Percentiles rank a stretch among this genome's conserved stretches.
Evolutionary conservation across 2,113 vertebrate genomes (phyloP).

Genomic region (Pelodiscus sinensis): DNA sequence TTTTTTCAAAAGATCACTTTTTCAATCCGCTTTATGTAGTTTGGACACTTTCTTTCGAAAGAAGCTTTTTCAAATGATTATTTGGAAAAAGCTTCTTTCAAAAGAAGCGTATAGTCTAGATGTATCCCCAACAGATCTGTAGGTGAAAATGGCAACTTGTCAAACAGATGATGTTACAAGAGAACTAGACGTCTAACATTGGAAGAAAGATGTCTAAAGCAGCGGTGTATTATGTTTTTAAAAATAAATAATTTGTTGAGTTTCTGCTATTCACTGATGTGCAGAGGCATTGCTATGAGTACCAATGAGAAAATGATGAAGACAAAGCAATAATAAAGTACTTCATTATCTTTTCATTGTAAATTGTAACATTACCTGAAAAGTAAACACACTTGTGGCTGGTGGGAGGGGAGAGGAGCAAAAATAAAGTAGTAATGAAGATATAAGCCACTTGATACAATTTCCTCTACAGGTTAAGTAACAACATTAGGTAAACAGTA

Average conservation of each 20-base stretch:
- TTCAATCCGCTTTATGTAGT: too few species aligned
- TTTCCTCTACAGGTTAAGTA: not conserved
- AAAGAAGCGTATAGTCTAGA: too few species aligned
- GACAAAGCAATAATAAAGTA: not conserved
- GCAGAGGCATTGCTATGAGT: not conserved
- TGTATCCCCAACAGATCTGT: not conserved
- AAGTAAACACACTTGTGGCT: not conserved
- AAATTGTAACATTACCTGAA: not conserved
- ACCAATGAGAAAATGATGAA: not conserved
- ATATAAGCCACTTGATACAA: not conserved
- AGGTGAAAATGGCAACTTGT: not conserved
- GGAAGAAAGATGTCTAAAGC: not conserved
- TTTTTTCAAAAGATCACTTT: too few species aligned
- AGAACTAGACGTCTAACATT: not conserved
- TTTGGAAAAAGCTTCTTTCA: too few species aligned
- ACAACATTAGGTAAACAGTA: not conserved
- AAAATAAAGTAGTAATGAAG: not conserved
- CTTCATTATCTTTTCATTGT: not conserved
- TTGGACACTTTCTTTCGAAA: too few species aligned
- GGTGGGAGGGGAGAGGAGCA: not conserved
- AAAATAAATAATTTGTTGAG: not conserved
- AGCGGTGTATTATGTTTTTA: not conserved
- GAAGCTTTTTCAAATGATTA: too few species aligned
- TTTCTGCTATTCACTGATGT: not conserved
- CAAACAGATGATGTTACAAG: not conserved